Base-by-base conservation (phyloP, 2,797 vertebrate genomes). In the Sebastes vulpes region DNA sequence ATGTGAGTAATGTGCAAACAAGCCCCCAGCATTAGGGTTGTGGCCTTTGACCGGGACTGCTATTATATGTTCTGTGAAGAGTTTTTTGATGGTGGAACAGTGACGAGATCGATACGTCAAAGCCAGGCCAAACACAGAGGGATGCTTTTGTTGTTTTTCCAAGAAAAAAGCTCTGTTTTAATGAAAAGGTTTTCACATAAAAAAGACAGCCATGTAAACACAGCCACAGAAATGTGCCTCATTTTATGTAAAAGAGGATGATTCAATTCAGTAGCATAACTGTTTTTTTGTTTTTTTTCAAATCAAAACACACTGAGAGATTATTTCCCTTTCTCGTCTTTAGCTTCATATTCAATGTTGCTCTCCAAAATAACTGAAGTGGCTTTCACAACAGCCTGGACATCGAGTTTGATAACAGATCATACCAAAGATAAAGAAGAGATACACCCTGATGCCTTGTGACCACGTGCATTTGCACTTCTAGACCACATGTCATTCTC, bases 401-500 rank as follows among this genome's bases (percentile, higher is more conserved):
- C 67, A 50, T 9, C 4, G 9, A 46, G 9, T 53, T 60, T 85
- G 35, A 80, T 72, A 48, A 59, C 64, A 87, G 81, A 82, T 82
- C 68, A 38, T 50, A 57, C 72, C 70, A 84, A 54, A 77, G 69
- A 86, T 65, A 75, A 25, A 14, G 53, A 54, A 52, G 57, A 68
- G 58, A 86, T 77, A 77, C 23, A 61, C 75, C 50, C 71, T 65
- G 85, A 88, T 80, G 90, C 82, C 92, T 90, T 91, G 92, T 90
- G 90, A 94, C 92, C 82, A 74, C 6, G 76, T 83, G 71, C 75
- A 85, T 66, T 71, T 80, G 79, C 77, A 71, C 86, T 75, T 72
- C 54, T 35, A 85, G 74, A 92, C 92, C 89, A 92, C 91, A 89
- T 91, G 92, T 82, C 88, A 89, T 92, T 92, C 83, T 93, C 73